phyloP scores from a whole-genome alignment of 1,140 invertebrate genomes.

The Vollenhovia emeryi region DNA sequence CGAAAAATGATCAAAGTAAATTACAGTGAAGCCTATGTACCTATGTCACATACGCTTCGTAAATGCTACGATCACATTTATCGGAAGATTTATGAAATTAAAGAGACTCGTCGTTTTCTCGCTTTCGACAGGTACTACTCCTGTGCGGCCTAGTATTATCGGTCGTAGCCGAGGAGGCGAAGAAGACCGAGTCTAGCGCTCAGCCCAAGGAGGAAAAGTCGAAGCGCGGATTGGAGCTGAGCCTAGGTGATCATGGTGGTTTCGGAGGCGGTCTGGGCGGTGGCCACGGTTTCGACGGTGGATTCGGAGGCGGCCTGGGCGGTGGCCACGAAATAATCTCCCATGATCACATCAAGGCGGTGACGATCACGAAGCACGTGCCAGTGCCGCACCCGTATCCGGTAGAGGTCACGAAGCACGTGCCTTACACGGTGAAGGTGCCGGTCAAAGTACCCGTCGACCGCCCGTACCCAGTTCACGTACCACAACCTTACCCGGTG shows the following conservation, averaged over 20 bases:
- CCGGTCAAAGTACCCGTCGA: constrained; percentile 85
- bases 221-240: constrained; percentile 80
- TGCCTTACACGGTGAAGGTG: constrained; percentile 83
- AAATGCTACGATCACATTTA: neutral
- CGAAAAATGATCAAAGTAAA: neutral
- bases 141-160: constrained; percentile 76
- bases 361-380: constrained; percentile 85
- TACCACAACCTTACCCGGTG: constrained; percentile 86
- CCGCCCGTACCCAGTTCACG: constrained; percentile 86
- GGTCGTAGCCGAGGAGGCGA: constrained; percentile 72
- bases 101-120: neutral
- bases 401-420: constrained; percentile 82
- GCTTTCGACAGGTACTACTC: constrained; percentile 74
- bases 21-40: neutral
- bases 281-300: constrained; percentile 71
- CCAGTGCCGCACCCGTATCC: constrained; percentile 84
- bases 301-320: constrained; percentile 58
- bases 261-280: constrained; percentile 68
- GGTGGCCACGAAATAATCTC: constrained; percentile 72
- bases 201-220: constrained; percentile 75
- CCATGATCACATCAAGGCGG: constrained; percentile 81
- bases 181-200: constrained; percentile 64
- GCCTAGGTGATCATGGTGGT: constrained; percentile 76
- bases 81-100: neutral
- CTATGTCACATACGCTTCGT: neutral